A percentile compares a stretch with the other conserved stretches of the same genome.
Evolutionary conservation across 1,140 invertebrate species (phyloP).

Genomic region (Trachymyrmex septentrionalis): DNA sequence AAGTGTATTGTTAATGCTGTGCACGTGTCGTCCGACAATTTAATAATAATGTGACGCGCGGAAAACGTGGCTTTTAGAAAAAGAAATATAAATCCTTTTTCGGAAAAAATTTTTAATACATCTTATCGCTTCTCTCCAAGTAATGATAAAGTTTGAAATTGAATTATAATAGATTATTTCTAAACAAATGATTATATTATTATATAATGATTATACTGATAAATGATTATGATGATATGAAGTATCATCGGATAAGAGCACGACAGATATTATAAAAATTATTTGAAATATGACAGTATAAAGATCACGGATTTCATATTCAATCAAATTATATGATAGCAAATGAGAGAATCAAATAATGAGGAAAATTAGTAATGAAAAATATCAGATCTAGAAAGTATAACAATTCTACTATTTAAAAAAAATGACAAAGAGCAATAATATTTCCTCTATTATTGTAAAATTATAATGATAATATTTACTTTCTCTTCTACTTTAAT

Average conservation of each 20-base stretch:
- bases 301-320: not conserved
- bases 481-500: not conserved
- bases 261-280: not conserved
- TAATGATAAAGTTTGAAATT: not conserved
- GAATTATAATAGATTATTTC: not conserved
- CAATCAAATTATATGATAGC: not conserved
- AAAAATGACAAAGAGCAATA: not conserved
- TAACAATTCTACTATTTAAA: not conserved
- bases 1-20: not conserved
- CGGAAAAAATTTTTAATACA: no score
- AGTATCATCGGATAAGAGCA: not conserved
- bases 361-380: not conserved
- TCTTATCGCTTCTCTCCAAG: not conserved
- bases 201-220: no score
- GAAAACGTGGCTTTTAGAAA: not conserved
- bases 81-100: not conserved
- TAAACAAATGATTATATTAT: not conserved
- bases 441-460: not conserved
- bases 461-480: not conserved
- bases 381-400: not conserved
- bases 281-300: not conserved
- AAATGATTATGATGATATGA: no score
- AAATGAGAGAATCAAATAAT: not conserved
- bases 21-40: constrained; percentile 18
- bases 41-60: not conserved